Conservation (phyloP, 92 coral and sea anemone species). For the Desmophyllum pertusum region DNA sequence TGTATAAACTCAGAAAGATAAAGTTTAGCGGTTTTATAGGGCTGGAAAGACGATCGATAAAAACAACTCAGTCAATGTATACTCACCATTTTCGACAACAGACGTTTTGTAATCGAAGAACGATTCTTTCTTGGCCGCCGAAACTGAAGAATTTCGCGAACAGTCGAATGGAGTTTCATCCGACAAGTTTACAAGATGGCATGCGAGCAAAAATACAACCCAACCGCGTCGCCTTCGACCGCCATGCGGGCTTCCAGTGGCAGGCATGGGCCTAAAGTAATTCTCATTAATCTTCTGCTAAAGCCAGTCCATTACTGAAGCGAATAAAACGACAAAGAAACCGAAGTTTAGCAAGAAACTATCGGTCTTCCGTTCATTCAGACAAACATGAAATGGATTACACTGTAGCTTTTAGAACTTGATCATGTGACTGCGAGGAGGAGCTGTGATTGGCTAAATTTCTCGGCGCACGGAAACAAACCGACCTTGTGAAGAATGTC, state of each 20-base stretch:
- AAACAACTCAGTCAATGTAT: neutral
- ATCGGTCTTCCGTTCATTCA: no score
- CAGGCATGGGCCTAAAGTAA: slow-evolving; percentile 34
- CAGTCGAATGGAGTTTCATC: slow-evolving; percentile 65
- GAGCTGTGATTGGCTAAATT: slow-evolving; percentile 29
- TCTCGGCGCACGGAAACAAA: slow-evolving; percentile 48
- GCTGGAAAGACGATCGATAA: neutral
- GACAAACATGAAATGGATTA: slow-evolving; percentile 22
- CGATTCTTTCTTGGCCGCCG: slow-evolving; percentile 53
- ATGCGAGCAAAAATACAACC: slow-evolving; percentile 38
- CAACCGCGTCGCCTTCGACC: slow-evolving; percentile 39
- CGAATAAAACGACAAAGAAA: neutral
- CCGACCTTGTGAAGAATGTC: slow-evolving; percentile 32
- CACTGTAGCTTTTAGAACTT: slow-evolving; percentile 5
- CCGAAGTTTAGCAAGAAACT: neutral
- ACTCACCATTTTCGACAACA: slow-evolving; percentile 95
- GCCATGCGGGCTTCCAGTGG: slow-evolving; percentile 22
- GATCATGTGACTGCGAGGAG: slow-evolving; percentile 24
- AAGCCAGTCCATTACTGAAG: slow-evolving; percentile 33
- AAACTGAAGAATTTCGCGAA: slow-evolving; percentile 61
- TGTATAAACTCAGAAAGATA: neutral
- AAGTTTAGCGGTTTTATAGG: neutral
- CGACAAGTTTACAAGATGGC: slow-evolving; percentile 55
- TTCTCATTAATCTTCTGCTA: slow-evolving; percentile 23
- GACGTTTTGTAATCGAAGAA: slow-evolving; percentile 88